Percentiles rank a stretch among this genome's conserved stretches.
phyloP scores from a whole-genome alignment of 2,888 invertebrate genomes.

The Mamestra brassicae region DNA sequence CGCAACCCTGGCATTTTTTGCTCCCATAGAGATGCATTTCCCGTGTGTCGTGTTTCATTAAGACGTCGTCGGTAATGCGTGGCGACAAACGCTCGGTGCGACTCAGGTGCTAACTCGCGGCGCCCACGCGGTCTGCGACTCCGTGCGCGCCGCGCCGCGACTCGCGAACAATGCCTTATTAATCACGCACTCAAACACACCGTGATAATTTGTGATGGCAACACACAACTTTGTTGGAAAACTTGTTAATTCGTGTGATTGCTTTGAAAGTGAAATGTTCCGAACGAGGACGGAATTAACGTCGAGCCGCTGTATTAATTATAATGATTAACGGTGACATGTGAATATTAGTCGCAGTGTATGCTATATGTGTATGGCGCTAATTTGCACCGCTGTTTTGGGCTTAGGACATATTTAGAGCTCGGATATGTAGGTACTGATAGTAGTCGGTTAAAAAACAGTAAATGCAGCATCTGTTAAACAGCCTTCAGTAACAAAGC shows the following conservation, averaged over 20 bases:
- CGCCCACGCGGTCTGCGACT: conserved; percentile 58
- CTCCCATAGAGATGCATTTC: conserved; percentile 38
- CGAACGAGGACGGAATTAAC: conserved; percentile 27
- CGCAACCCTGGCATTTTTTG: too few relatives aligned
- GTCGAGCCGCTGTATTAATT: conserved; percentile 33
- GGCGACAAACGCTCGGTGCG: conserved; percentile 62
- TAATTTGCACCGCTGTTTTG: conserved; percentile 21
- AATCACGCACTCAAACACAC: conserved; percentile 59
- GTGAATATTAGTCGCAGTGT: conserved; percentile 31
- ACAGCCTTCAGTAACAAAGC: too few relatives aligned
- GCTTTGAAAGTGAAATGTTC: conserved; percentile 57
- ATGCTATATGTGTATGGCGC: neutral
- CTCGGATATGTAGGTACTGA: neutral
- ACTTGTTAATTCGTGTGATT: conserved; percentile 63
- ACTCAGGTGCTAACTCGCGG: conserved; percentile 58
- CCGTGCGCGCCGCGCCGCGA: conserved; percentile 8
- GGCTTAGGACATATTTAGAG: neutral
- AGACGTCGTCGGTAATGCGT: conserved; percentile 67
- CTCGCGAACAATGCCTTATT: conserved; percentile 62
- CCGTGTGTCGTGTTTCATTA: conserved; percentile 62
- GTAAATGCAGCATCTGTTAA: too few relatives aligned
- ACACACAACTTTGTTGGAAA: conserved; percentile 34
- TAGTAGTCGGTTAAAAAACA: too few relatives aligned
- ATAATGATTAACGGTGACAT: conserved; percentile 50
- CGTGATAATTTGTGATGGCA: conserved; percentile 40